phyloP scores from a whole-genome alignment of 2,888 invertebrate species.

The Leptopilina myrica region DNA sequence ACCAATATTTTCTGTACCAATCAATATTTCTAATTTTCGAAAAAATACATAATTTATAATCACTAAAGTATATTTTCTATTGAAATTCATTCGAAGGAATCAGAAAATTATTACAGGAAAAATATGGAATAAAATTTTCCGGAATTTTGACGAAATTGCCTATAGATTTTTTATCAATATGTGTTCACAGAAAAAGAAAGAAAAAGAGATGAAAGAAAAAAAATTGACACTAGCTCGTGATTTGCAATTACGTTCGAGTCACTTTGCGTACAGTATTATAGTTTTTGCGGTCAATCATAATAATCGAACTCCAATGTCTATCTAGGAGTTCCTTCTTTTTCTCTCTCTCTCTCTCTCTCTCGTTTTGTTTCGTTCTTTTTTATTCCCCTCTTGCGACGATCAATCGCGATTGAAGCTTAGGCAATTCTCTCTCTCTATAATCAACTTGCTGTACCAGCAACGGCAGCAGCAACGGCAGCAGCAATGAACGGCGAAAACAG shows the following conservation, averaged over 20 bases:
- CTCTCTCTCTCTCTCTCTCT: constrained; percentile 51
- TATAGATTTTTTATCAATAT: too few relatives aligned
- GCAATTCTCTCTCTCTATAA: constrained; percentile 43
- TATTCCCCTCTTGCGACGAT: constrained; percentile 44
- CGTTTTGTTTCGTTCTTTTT: constrained; percentile 39
- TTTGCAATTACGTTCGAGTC: not conserved
- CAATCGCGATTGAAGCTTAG: constrained; percentile 51
- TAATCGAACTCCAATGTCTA: constrained; percentile 63
- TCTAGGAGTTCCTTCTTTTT: constrained; percentile 63
- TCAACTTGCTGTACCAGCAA: constrained; percentile 4
- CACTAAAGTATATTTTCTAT: not conserved
- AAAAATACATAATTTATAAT: not conserved
- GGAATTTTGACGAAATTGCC: too few relatives aligned
- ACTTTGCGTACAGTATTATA: constrained; percentile 40
- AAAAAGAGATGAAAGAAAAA: not conserved
- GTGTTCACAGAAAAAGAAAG: not conserved
- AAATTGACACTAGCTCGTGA: not conserved
- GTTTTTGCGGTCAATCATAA: constrained; percentile 60
- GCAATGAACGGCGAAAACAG: constrained; percentile 15
- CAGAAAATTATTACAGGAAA: too few relatives aligned
- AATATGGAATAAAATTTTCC: too few relatives aligned
- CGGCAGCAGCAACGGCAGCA: too few relatives aligned
- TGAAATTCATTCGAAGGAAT: not conserved
- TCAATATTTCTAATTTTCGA: not conserved
- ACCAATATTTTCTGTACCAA: too few relatives aligned